These are phyloP conservation scores for Sylvietta virens DNA, from an alignment of 2,113 vertebrate species.

Conservation along the genomic window DNA sequence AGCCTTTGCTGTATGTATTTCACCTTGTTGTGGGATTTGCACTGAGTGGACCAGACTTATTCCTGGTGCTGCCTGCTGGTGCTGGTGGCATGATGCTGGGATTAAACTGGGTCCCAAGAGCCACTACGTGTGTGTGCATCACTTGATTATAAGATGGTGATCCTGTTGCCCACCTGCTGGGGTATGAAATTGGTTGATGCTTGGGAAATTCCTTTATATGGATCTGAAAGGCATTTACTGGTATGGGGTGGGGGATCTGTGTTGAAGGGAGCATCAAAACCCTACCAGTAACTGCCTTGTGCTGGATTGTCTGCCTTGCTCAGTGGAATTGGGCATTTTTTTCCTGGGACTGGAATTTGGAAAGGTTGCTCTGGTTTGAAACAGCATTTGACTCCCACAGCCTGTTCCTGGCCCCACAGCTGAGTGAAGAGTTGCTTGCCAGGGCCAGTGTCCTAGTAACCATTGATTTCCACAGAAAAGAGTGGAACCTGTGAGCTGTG, in stretches of 20 bases:
- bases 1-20: slow-evolving; percentile 26
- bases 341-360: not conserved
- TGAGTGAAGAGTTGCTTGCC: not conserved
- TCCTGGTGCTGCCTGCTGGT: not conserved
- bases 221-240: slow-evolving; percentile 31
- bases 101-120: not conserved
- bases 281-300: slow-evolving; percentile 26
- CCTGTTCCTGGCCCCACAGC: not conserved
- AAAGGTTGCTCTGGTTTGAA: not conserved
- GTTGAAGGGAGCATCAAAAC: not conserved
- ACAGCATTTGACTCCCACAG: not conserved
- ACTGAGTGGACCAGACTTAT: not conserved
- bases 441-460: not conserved
- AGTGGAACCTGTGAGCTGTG: not conserved
- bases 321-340: not conserved
- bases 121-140: slow-evolving; percentile 1
- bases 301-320: not conserved
- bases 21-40: not conserved
- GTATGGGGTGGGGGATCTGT: not conserved
- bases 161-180: not conserved
- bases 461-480: not conserved
- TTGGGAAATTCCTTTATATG: not conserved
- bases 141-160: not conserved
- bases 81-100: not conserved
- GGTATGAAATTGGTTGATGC: not conserved